Evolutionary conservation across 2,797 vertebrate genomes (phyloP), one percentile per base, ranked within the genome.

Genomic region (Periparus ater): DNA sequence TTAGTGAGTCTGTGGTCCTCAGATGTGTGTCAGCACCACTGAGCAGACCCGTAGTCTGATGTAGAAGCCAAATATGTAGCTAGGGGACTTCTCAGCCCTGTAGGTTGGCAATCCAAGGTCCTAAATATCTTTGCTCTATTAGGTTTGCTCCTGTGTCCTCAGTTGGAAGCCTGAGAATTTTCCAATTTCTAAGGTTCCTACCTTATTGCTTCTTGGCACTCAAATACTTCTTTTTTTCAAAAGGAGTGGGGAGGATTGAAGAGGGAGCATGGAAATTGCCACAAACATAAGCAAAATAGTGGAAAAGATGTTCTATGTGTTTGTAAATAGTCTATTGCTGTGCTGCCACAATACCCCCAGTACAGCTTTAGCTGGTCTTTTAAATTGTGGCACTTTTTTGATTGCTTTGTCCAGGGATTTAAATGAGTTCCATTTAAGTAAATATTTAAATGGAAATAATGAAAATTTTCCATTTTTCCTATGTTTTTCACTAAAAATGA

Each of bases 201-300:
- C 38, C 16, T 4, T 1, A 1, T 91, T 66, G 11, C 30, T 84
- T 38, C 47, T 48, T 40, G 22, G 32, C 16, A 36, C 7, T 62
- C 17, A 40, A 29, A 57, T 57, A 18, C 1, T 9, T 26, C 38
- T 27, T 54, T 30, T 58, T 27, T 38, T 36, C n/a, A n/a, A 7
- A 47, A 47, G 23, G 40, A 36, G 6, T 3, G 1, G 3, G 1
- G 2, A 1, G 1, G 1, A 22, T 60, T 18, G 30, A 70, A 66
- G 5, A 2, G 4, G 3, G 6, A 57, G 5, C 13, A 22, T 42
- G 17, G 44, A 70, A 84, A 55, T 34, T 4, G 55, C 23, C 17
- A 10, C 22, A 40, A 60, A 2, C 12, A 25, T 45, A 45, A 73
- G 3, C 10, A 61, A n/a, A 88, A 58, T 16, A 0, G 1, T 53